Evolutionary conservation across 2,113 vertebrate genomes (phyloP), one percentile per base, ranked within the genome.

Genomic region (Leucopsar rothschildi): DNA sequence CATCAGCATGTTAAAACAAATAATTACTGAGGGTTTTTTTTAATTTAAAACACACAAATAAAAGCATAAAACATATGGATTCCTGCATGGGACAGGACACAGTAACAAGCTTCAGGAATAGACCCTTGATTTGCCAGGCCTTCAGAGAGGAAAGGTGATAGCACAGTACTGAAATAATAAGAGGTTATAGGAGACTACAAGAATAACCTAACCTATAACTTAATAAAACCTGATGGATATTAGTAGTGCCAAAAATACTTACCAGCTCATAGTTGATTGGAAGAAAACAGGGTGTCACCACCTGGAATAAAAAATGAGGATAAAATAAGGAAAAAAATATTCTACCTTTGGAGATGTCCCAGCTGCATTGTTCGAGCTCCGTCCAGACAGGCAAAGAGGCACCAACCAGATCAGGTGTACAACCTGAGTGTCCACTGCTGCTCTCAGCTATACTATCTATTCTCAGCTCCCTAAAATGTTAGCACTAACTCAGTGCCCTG

Each of bases 201-300:
- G 11, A 84, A 70, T 52, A 57, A 81, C 20, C 17, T 61, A 40
- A 86, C 3, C 40, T 31, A 39, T 37, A 59, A 70, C 12, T 5
- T 78, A 66, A 52, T 20, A 60, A 75, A 92, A 76, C 11, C 40
- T 56, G 33, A 42, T 24, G 15, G 40, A 16, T 70, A 73, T 17
- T 16, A 84, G 25, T 19, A 56, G 50, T 52, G 15, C 27, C 42
- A 89, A 63, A 80, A 65, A 53, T 21, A 94, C 93, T 95, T 86
- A 97, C 90, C 88, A 83, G 56, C 49, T 94, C 24, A 14, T 83
- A 90, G 88, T 47, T 95, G 77, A 78, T 86, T 87, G 80, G 92
- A 44, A 84, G 83, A 88, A 87, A 86, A 52, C 92, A 97, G 66
- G 82, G 70, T 61, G 79, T 96, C 92, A 96, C 71, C 49, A 97